These are phyloP conservation scores for Trididemnum miniatum DNA, from an alignment of 23 tunicate species.

Conservation along the genomic window DNA sequence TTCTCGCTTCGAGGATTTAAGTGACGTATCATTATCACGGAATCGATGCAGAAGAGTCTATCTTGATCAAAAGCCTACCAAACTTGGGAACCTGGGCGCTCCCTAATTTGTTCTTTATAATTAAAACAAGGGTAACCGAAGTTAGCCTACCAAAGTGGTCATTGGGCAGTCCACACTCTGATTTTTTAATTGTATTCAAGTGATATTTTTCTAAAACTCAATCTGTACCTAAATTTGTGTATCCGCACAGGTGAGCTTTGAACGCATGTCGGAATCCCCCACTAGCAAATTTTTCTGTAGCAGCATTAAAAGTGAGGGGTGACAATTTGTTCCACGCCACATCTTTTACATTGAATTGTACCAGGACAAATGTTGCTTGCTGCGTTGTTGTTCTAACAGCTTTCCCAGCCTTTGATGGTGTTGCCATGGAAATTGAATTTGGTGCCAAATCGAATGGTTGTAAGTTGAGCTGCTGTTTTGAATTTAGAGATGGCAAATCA, in stretches of 20 bases:
- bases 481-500: background rate
- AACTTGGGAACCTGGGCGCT: no score
- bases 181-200: no score
- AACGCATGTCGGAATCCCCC: constrained; percentile 38
- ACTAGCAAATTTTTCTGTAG: constrained; percentile 14
- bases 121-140: no score
- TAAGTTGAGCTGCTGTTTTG: no score
- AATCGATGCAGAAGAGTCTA: no score
- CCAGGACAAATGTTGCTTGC: background rate
- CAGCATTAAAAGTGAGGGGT: background rate
- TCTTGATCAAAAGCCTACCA: no score
- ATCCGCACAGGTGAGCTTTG: background rate
- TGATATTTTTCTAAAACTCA: constrained; percentile 16
- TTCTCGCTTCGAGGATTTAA: no score
- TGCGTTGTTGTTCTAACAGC: background rate
- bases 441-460: background rate
- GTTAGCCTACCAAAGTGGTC: no score
- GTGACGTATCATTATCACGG: no score
- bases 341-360: background rate
- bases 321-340: no score
- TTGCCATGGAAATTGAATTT: background rate
- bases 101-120: no score
- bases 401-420: background rate
- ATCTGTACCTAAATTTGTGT: background rate
- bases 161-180: no score